Base-by-base conservation (phyloP, 2,888 invertebrate genomes). In the Arrhopalites spinosus region DNA sequence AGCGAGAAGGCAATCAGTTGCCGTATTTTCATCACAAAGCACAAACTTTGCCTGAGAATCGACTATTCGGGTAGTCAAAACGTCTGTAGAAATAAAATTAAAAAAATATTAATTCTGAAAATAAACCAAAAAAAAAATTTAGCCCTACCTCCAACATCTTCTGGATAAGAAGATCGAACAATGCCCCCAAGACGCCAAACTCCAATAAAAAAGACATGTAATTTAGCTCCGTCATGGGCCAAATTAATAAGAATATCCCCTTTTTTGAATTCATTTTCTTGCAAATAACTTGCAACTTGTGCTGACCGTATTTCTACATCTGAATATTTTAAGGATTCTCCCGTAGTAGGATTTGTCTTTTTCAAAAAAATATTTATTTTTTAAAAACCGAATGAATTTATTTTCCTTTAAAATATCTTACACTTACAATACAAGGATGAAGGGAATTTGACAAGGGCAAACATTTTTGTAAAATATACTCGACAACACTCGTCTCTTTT, bases 141-240 rank as follows among this genome's bases (percentile, higher is more conserved):
- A n/a, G 23, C 1, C 30, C 43, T 77, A 77, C 79, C 78, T 43
- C 77, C 77, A 2, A 67, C 27, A 69, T 81, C 81, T 74, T 81
- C 81, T 8, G 81, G 80, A 73, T 81, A 81, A 1, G 78, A 78
- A 36, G 76, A 72, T 1, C 77, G 74, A 23, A 77, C 74, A 17
- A 75, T 63, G 20, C 79, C 81, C 36, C 78, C 77, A 0, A 75
- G 77, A 56, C 76, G 23, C 80, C 81, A 81, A n/a, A 80, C 76
- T 8, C 80, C 81, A 53, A 77, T 30, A 25, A 79, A 75, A 45
- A 81, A 81, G 13, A 67, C 73, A 68, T 80, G 80, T 13, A 77
- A 61, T 70, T 78, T 77, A 0, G 77, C 74, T 13, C 74, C 75
- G 63, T 80, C 74, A 30, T 78, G 77, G 13, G 79, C 77, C 1